phyloP scores from a whole-genome alignment of 2,113 vertebrate species.

The Cranoglanis bouderius region DNA sequence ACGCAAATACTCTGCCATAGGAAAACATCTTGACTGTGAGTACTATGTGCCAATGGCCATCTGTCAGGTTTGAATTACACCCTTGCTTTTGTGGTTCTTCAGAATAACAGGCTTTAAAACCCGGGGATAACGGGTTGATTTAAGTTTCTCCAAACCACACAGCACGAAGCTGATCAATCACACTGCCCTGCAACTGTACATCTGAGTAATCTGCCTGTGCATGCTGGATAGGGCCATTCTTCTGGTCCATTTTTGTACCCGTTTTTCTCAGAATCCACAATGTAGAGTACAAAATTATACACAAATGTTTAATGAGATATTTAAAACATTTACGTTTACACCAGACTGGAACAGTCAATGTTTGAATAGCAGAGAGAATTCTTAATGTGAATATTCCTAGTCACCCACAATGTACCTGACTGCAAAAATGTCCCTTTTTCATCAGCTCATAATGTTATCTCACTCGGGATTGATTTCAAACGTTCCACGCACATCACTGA shows the following conservation, averaged over 20 bases:
- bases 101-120: slow-evolving; percentile 15
- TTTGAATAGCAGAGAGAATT: neutral
- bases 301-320: neutral
- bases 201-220: neutral
- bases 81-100: slow-evolving; percentile 18
- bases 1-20: neutral
- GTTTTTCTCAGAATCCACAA: neutral
- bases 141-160: slow-evolving; percentile 10
- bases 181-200: neutral
- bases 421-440: too few species aligned
- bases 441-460: neutral
- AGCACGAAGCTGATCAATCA: neutral
- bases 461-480: neutral
- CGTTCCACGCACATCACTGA: neutral
- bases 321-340: neutral
- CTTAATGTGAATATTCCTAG: neutral
- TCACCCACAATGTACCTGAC: neutral
- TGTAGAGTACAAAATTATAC: neutral
- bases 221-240: neutral
- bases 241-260: neutral
- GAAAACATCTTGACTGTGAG: slow-evolving; percentile 19
- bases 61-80: slow-evolving; percentile 7
- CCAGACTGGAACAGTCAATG: neutral
- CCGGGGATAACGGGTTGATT: neutral
- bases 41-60: slow-evolving; percentile 4